Evolutionary conservation across 2,797 vertebrate genomes (phyloP).

Genomic region (Sarcophilus harrisii): DNA sequence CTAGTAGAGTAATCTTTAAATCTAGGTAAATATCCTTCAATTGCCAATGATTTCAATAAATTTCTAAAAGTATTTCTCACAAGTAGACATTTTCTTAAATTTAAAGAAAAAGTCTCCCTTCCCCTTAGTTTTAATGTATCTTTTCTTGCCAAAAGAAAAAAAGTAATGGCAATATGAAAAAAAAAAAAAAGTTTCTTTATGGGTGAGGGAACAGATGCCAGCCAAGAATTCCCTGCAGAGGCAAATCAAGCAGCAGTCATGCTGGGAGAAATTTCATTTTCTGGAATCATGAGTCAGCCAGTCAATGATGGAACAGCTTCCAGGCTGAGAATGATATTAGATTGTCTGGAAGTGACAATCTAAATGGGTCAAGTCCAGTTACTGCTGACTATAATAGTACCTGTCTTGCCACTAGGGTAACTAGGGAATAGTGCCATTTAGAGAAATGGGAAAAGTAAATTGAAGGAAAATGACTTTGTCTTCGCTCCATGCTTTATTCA

Average conservation of each 20-base stretch:
- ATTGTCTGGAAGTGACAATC: conserved; percentile 41
- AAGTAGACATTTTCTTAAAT: conserved; percentile 17
- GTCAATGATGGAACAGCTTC: background rate
- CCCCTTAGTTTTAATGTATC: background rate
- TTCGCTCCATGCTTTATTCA: conserved; percentile 51
- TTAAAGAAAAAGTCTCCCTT: background rate
- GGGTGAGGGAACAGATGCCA: background rate
- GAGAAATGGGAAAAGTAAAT: conserved; percentile 53
- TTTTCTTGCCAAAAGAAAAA: background rate
- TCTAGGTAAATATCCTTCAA: background rate
- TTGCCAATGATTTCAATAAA: conserved; percentile 5
- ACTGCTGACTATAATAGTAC: background rate
- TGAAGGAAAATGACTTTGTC: conserved; percentile 60
- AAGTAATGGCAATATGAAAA: background rate
- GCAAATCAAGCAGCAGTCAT: background rate
- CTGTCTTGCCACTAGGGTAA: background rate
- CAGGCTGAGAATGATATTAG: conserved; percentile 40
- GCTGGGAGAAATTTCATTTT: conserved; percentile 25
- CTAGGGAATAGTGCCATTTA: conserved; percentile 31
- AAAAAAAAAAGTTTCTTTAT: conserved; percentile 14
- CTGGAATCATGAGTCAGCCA: conserved; percentile 34
- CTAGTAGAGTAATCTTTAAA: background rate
- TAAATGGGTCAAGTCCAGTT: conserved; percentile 26
- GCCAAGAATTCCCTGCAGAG: conserved; percentile 1
- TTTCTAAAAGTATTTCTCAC: background rate